phyloP scores from a whole-genome alignment of 2,888 invertebrate genomes.

The Micoletzkya japonica region DNA sequence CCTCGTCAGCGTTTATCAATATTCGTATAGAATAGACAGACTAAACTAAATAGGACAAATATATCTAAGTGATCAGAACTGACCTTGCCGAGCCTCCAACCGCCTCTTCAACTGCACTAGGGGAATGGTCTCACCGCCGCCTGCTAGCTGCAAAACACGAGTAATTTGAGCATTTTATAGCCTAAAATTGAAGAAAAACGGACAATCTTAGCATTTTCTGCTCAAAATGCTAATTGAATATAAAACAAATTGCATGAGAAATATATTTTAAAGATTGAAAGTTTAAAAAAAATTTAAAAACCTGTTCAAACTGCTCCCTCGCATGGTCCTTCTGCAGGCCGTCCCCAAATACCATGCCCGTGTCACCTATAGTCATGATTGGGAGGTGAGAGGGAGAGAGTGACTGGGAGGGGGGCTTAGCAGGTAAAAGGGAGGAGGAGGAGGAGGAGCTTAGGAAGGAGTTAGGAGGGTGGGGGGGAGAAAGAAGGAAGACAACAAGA shows the following conservation, averaged over 20 bases:
- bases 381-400: neutral
- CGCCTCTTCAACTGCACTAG: neutral
- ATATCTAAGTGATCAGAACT: neutral
- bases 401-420: no score
- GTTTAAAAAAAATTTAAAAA: neutral
- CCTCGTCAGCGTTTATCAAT: no score
- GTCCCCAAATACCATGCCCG: conserved; percentile 22
- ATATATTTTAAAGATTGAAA: neutral
- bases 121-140: conserved; percentile 5
- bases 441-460: no score
- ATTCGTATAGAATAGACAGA: neutral
- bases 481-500: no score
- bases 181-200: neutral
- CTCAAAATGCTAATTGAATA: neutral
- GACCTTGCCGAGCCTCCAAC: conserved; percentile 11
- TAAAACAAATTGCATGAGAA: neutral
- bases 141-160: conserved; percentile 17
- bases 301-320: conserved; percentile 15
- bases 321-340: conserved; percentile 7
- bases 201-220: neutral
- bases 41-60: neutral
- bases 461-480: no score
- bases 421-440: neutral
- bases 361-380: neutral
- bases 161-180: neutral